Percentiles rank a stretch among this genome's conserved stretches.
Evolutionary conservation across 2,797 vertebrate species (phyloP).

Genomic region (Sebastolobus altivelis): DNA sequence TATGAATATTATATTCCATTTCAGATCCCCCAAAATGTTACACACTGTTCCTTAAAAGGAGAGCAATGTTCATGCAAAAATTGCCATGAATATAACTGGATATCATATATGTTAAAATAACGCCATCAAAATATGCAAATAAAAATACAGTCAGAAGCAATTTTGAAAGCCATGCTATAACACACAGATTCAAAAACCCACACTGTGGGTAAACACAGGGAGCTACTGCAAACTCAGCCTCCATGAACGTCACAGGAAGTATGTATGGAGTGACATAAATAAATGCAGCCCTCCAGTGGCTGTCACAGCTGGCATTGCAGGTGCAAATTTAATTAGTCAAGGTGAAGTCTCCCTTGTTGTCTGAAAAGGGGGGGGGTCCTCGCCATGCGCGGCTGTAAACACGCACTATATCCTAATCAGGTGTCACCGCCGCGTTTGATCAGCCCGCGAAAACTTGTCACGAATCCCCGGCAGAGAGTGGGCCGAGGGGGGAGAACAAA

Average conservation of each 20-base stretch:
- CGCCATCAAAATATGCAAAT: not conserved
- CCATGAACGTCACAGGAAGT: conserved; percentile 81
- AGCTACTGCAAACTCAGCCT: conserved; percentile 69
- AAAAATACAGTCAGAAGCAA: not conserved
- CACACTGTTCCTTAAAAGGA: not conserved
- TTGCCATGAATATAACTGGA: not conserved
- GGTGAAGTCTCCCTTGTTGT: conserved; percentile 93
- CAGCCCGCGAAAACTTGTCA: conserved; percentile 94
- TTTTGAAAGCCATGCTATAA: conserved; percentile 22
- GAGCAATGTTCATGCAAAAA: not conserved
- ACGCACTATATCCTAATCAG: conserved; percentile 93
- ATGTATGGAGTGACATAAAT: conserved; percentile 85
- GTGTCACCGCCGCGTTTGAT: conserved; percentile 95
- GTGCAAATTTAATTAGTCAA: conserved; percentile 98
- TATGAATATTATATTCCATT: too few relatives aligned
- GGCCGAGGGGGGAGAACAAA: conserved; percentile 91
- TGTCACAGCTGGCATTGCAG: conserved; percentile 90
- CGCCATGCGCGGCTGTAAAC: conserved; percentile 92
- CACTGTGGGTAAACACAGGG: conserved; percentile 57
- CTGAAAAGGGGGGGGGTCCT: conserved; percentile 81
- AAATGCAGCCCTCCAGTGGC: conserved; percentile 84
- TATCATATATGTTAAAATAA: not conserved
- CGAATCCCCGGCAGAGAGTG: conserved; percentile 92
- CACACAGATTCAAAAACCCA: conserved; percentile 48
- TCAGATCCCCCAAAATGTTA: too few relatives aligned